These are phyloP conservation scores for Brachyrhaphis roseni DNA, from an alignment of 2,797 vertebrate species.

Conservation along the genomic window DNA sequence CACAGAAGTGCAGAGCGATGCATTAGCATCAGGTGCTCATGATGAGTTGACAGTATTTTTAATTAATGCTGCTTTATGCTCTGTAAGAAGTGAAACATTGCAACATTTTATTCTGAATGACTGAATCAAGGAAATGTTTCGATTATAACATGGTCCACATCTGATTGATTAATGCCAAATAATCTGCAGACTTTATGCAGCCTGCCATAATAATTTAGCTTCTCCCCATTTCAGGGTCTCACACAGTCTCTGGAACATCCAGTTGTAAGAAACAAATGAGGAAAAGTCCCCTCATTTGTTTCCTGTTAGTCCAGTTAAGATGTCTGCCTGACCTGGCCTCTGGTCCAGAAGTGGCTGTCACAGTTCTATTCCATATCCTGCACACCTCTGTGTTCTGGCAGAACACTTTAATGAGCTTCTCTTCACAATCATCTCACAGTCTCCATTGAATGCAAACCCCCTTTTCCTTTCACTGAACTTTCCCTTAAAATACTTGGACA, in stretches of 20 bases:
- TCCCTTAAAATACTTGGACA: neutral
- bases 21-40: neutral
- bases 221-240: neutral
- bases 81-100: neutral
- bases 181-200: neutral
- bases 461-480: neutral
- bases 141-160: neutral
- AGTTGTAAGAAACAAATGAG: too few species aligned
- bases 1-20: neutral
- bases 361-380: neutral
- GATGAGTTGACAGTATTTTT: neutral
- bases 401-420: neutral
- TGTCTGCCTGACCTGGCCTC: neutral
- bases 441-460: too few species aligned
- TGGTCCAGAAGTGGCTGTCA: neutral
- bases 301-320: neutral
- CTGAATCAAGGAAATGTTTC: neutral
- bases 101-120: neutral
- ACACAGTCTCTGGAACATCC: neutral
- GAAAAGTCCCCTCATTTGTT: neutral
- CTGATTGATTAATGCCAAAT: neutral
- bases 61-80: neutral
- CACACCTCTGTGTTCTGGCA: neutral
- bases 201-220: neutral
- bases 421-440: neutral